Conservation (phyloP, 2,797 vertebrate species). For the Chloroceryle amazona region DNA sequence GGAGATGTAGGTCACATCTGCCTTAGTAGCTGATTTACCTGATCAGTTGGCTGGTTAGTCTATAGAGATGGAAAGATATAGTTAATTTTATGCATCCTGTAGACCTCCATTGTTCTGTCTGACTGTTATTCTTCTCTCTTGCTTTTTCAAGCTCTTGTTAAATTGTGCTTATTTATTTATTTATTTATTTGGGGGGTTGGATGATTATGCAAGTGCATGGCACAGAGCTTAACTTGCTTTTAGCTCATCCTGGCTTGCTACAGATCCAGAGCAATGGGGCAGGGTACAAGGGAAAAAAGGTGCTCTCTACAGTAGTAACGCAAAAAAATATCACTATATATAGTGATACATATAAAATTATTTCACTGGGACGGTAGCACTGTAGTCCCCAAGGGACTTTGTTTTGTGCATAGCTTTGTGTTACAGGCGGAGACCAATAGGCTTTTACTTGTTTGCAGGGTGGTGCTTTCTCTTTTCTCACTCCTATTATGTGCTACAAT, state of each 20-base stretch:
- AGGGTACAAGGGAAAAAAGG: not conserved
- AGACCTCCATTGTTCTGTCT: not conserved
- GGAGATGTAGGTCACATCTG: not conserved
- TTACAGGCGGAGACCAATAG: not conserved
- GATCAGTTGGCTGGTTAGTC: not conserved
- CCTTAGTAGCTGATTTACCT: not conserved
- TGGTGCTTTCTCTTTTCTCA: not conserved
- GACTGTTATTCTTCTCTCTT: not conserved
- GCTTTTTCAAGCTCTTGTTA: not conserved
- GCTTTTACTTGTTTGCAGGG: not conserved
- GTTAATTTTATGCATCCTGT: not conserved
- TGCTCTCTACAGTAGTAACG: not conserved
- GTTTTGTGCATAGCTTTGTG: not conserved
- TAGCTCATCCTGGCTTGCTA: not conserved
- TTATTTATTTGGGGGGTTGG: not conserved
- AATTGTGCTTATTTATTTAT: not conserved
- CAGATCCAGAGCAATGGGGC: not conserved
- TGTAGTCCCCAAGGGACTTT: not conserved
- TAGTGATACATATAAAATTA: not conserved
- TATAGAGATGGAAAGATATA: not conserved
- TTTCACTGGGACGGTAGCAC: not conserved
- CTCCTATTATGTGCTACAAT: not conserved
- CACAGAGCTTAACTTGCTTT: not conserved
- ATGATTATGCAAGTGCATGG: not conserved
- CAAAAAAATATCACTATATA: not conserved